Conservation (phyloP, 2,113 vertebrate species). For the Sapayoa aenigma region DNA sequence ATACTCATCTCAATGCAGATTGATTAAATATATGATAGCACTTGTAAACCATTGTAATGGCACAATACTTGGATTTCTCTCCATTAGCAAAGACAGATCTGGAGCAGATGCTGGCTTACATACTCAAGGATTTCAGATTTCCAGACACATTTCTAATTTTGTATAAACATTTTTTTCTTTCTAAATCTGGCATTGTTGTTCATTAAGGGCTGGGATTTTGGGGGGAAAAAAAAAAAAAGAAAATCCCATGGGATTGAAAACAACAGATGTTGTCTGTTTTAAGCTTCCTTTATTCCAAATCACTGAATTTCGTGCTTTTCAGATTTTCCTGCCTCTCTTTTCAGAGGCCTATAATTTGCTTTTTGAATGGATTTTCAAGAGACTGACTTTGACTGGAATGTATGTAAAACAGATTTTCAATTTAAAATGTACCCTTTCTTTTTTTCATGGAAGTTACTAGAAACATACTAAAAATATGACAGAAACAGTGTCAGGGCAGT, state of each 20-base stretch:
- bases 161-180: neutral
- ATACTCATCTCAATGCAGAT: neutral
- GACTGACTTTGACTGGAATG: neutral
- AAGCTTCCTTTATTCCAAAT: constrained; percentile 60
- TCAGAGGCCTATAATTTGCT: neutral
- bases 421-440: neutral
- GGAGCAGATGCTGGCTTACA: neutral
- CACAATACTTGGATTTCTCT: neutral
- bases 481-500: neutral
- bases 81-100: neutral
- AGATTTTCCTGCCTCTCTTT: constrained; percentile 26
- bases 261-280: constrained; percentile 67
- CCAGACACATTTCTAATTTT: constrained; percentile 30
- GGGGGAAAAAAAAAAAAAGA: neutral
- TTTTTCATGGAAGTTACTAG: neutral
- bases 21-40: neutral
- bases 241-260: constrained; percentile 58
- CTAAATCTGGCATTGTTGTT: constrained; percentile 32
- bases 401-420: neutral
- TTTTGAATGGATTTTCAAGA: constrained; percentile 33
- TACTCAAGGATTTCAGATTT: constrained; percentile 12
- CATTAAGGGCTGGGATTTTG: constrained; percentile 36
- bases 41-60: neutral
- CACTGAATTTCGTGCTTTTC: constrained; percentile 22
- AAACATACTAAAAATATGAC: neutral